Base-by-base conservation (phyloP, 2,888 invertebrate species). In the Prosopocoilus inquinatus region DNA sequence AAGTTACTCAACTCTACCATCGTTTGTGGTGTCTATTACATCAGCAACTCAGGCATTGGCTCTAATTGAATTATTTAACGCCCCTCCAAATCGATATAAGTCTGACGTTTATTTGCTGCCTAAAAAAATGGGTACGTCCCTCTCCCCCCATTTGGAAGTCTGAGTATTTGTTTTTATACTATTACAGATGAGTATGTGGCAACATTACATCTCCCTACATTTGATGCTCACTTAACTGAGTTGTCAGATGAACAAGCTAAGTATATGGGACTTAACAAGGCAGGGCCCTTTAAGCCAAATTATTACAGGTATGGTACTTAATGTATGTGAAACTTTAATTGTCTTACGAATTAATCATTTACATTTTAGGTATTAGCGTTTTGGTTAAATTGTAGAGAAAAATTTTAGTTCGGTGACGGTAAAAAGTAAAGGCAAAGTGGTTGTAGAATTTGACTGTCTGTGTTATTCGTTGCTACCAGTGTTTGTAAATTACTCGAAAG, bases 211-310 rank as follows among this genome's bases (percentile, higher is more conserved):
- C 82, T 98, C 71, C 94, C 96, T 7, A 94, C 96, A 12, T 98
- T 98, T 76, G 97, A 97, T 81, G 97, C 97, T 13, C 96, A 97
- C 73, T 82, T 98, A 66, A 98, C 97, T 0, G 97, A 98, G 75
- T 82, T 98, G 50, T 86, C 89, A 3, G 97, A 98, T 75, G 97
- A 97, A 71, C 97, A 98, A 79, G 96, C 96, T 44, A 96, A 96
- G 76, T 98, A 97, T 75, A 87, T 97, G 82, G 97, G 97, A 60
- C 86, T 98, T 33, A 95, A 94, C 76, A 98, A 97, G 82, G 94
- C 95, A 49, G 98, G 98, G 47, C 97, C 97, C 41, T 98, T 97
- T 80, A 98, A 98, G 80, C 97, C 97, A 61, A 97, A 96, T 78
- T 96, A 97, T 79, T 98, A 98, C 80, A 89, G 97, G 87, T 97